Base-by-base conservation (phyloP, 2,797 vertebrate genomes). In the Calcarius lapponicus region DNA sequence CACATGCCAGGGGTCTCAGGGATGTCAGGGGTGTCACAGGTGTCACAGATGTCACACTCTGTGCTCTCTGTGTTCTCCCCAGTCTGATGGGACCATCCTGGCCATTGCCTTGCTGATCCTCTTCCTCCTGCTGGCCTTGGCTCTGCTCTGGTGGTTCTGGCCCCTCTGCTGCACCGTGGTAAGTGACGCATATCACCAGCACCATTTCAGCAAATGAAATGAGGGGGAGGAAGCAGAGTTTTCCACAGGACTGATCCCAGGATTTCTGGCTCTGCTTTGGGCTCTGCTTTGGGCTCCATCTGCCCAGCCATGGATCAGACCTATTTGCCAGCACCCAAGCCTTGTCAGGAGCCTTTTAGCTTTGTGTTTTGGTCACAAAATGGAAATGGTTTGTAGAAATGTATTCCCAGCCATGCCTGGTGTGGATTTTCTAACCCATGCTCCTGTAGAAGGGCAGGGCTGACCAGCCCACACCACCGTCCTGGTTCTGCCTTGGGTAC, bases 81-180 rank as follows among this genome's bases (percentile, higher is more conserved):
- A 99, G 99, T 99, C 99, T 3, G 99, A 99, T 29, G 99, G 99
- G 91, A 99, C 99, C 88, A 98, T 99, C 96, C 97, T 99, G 98
- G 99, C 99, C 14, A 98, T 99, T 1, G 99, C 99, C 17, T 94
- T 99, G 95, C 97, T 99, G 94, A 99, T 99, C 97, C 98, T 99
- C 82, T 99, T 99, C 98, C 97, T 99, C 22, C 98, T 99, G n/a
- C 96, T 99, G 96, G 97, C 98, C 4, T 80, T 99, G 98, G 98
- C 97, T 31, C 98, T 99, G 13, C 98, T 99, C 73, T 99, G 99
- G 99, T 99, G 99, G 99, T 99, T 99, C 98, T 99, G 99, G 99
- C 99, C 99, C 25, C 98, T 99, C n/a, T 99, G 99, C 97, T 99
- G 99, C 97, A 99, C 99, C 0, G 99, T 99, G 99, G 99, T 99